Percentiles rank a stretch among this genome's conserved stretches.
These are phyloP conservation scores for Tipula unca DNA, from an alignment of 2,888 invertebrate species.

Conservation along the genomic window DNA sequence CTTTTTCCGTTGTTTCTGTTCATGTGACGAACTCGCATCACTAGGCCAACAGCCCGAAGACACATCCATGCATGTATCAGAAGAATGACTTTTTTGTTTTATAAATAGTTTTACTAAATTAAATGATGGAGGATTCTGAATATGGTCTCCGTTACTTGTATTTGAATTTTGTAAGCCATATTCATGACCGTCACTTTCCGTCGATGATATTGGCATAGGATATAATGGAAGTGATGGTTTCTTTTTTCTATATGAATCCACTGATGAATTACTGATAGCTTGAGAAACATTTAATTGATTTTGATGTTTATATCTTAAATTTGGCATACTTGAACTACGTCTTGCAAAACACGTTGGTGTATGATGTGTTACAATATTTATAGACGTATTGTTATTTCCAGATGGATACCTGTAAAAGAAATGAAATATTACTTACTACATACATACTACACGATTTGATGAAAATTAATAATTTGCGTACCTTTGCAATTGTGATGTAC, in stretches of 20 bases:
- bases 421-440: constrained; percentile 9
- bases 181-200: constrained; percentile 23
- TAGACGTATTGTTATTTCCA: constrained; percentile 57
- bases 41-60: constrained; percentile 72
- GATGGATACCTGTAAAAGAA: constrained; percentile 55
- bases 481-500: constrained; percentile 56
- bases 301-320: constrained; percentile 40
- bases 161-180: constrained; percentile 20
- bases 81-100: constrained; percentile 79
- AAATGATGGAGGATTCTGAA: constrained; percentile 59
- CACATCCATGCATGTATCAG: constrained; percentile 69
- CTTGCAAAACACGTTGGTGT: constrained; percentile 48
- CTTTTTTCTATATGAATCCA: constrained; percentile 39
- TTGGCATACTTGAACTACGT: constrained; percentile 75
- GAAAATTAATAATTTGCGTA: constrained; percentile 32
- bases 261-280: constrained; percentile 61
- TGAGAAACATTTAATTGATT: constrained; percentile 42
- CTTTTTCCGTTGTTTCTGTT: constrained; percentile 38
- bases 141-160: constrained; percentile 28
- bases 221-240: constrained; percentile 42
- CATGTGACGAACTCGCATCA: constrained; percentile 38
- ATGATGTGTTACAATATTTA: constrained; percentile 49
- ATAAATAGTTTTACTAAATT: constrained; percentile 81
- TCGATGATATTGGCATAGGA: constrained; percentile 39
- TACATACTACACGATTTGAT: not conserved